These are phyloP conservation scores for Crypturellus undulatus DNA, from an alignment of 2,113 vertebrate species.

Conservation along the genomic window DNA sequence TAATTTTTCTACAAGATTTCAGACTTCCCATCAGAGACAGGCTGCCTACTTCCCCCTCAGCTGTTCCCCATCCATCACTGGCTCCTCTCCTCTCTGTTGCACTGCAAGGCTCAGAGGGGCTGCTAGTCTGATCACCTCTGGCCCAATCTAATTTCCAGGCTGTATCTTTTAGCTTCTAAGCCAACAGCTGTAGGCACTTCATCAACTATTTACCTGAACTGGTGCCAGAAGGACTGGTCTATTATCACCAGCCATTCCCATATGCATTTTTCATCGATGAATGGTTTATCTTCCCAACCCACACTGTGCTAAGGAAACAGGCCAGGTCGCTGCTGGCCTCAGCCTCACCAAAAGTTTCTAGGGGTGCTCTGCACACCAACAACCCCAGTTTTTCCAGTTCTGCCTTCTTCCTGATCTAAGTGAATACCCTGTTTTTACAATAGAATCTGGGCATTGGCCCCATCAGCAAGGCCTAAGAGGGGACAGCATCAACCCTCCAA, in stretches of 20 bases:
- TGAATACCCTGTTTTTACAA: not conserved
- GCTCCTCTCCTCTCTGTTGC: not conserved
- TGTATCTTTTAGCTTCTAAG: not conserved
- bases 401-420: not conserved
- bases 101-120: not conserved
- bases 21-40: not conserved
- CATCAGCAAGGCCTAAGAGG: not conserved
- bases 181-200: not conserved
- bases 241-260: not conserved
- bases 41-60: not conserved
- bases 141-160: not conserved
- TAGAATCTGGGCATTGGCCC: not conserved
- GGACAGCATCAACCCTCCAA: not conserved
- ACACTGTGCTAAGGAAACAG: not conserved
- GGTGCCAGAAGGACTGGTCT: not conserved
- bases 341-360: not conserved
- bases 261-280: not conserved
- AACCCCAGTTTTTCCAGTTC: not conserved
- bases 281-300: fast-evolving
- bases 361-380: not conserved
- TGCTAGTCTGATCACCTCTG: not conserved
- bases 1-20: not conserved
- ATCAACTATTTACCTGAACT: not conserved
- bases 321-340: not conserved
- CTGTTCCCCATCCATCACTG: fast-evolving